Evolutionary conservation across 2,113 vertebrate genomes (phyloP).

Genomic region (Mandrillus leucophaeus): DNA sequence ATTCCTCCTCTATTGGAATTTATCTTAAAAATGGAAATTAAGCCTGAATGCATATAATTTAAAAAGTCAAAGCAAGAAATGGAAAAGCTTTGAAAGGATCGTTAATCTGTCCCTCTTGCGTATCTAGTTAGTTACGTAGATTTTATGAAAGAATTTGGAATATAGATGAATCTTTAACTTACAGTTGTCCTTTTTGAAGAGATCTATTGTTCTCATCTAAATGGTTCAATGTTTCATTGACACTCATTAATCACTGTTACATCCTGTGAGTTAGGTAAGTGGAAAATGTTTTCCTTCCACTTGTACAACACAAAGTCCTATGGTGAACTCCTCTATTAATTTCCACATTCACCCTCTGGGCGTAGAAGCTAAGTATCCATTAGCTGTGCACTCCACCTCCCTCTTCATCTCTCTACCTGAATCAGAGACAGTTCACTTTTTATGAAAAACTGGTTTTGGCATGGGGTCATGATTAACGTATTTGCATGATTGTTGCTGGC

Average conservation of each 20-base stretch:
- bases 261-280: slow-evolving; percentile 18
- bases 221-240: background rate
- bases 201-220: background rate
- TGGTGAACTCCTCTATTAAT: slow-evolving; percentile 11
- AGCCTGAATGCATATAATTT: background rate
- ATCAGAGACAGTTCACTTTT: background rate
- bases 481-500: slow-evolving; percentile 46
- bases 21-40: slow-evolving; percentile 36
- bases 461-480: background rate
- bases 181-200: background rate
- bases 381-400: background rate
- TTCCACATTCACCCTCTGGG: slow-evolving; percentile 8
- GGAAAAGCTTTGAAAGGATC: background rate
- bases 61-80: background rate
- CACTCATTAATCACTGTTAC: background rate
- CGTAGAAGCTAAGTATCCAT: slow-evolving; percentile 37
- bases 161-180: background rate
- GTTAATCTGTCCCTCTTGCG: background rate
- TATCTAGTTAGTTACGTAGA: background rate
- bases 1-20: background rate
- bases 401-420: background rate
- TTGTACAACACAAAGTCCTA: background rate
- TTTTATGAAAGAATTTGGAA: background rate
- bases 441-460: slow-evolving; percentile 42
- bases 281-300: background rate